A percentile compares a stretch with the other conserved stretches of the same genome.
Conservation (phyloP, 2,797 vertebrate genomes). For the Falco cherrug region DNA sequence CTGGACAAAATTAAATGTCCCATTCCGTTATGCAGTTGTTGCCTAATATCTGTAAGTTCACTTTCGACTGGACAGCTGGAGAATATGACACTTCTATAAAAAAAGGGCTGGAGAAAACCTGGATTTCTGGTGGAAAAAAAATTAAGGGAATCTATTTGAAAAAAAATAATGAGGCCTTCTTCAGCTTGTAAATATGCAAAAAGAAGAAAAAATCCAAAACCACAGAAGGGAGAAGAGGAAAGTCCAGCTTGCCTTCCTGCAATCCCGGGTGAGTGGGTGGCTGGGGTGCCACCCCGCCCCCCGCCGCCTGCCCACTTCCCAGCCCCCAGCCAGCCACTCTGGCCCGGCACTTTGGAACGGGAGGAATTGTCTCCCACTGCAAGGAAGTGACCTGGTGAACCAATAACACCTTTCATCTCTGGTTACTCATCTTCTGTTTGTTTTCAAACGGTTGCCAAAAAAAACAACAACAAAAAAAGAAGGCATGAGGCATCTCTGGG, state of each 20-base stretch:
- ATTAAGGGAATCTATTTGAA: neutral
- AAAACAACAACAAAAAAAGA: neutral
- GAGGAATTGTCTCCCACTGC: neutral
- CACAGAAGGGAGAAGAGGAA: neutral
- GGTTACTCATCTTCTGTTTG: neutral
- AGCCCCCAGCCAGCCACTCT: neutral
- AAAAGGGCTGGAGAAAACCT: neutral
- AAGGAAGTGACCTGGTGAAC: neutral
- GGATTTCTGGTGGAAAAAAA: neutral
- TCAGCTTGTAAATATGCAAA: neutral
- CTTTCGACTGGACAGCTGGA: neutral
- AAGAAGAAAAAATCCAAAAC: neutral
- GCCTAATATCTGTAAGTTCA: neutral
- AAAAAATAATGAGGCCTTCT: neutral
- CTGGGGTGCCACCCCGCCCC: neutral
- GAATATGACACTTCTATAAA: neutral
- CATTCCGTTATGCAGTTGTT: neutral
- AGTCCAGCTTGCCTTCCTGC: neutral
- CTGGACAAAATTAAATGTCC: slow-evolving; percentile 6
- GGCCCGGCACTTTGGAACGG: fast-evolving
- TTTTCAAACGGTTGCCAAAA: slow-evolving; percentile 2
- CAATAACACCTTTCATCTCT: slow-evolving; percentile 16
- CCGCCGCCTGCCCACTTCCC: neutral
- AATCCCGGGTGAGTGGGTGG: neutral
- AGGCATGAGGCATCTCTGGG: neutral